Percentiles rank a stretch among this genome's conserved stretches.
These are phyloP conservation scores for Heteromormyrus szaboi DNA, from an alignment of 2,797 vertebrate species.

Conservation along the genomic window DNA sequence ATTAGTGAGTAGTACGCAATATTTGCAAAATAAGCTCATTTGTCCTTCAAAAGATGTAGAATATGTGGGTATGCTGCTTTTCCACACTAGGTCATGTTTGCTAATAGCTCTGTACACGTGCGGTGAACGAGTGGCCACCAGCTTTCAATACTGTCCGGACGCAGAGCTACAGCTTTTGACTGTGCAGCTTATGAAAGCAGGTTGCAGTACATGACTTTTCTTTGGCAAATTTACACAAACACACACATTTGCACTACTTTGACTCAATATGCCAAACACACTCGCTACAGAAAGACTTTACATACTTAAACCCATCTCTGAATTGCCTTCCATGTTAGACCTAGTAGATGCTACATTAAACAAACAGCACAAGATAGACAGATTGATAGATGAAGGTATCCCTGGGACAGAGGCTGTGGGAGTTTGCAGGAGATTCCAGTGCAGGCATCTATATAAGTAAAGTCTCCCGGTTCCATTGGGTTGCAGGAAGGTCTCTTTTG, in stretches of 20 bases:
- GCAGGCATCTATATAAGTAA: background rate
- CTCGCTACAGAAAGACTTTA: constrained; percentile 30
- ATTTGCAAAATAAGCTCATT: background rate
- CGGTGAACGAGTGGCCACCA: background rate
- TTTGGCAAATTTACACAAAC: constrained; percentile 28
- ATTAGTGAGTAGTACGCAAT: background rate
- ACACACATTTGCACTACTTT: background rate
- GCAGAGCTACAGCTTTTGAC: constrained; percentile 10
- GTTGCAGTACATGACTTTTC: constrained; percentile 14
- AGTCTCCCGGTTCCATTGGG: constrained; percentile 21
- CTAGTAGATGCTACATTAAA: constrained; percentile 33
- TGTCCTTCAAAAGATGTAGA: background rate
- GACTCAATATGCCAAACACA: constrained; percentile 12
- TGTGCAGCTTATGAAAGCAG: constrained; percentile 20
- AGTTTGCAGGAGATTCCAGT: background rate
- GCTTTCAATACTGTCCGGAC: background rate
- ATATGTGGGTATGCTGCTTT: background rate
- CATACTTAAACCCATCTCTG: constrained; percentile 4
- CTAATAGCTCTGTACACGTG: background rate
- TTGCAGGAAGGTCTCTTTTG: constrained; percentile 22
- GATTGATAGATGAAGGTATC: constrained; percentile 17
- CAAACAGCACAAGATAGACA: constrained; percentile 34
- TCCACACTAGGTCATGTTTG: background rate
- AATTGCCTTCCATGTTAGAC: background rate
- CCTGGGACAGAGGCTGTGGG: background rate